Evolutionary conservation across 2,797 vertebrate species (phyloP).

Genomic region (Rhinoraja longicauda): DNA sequence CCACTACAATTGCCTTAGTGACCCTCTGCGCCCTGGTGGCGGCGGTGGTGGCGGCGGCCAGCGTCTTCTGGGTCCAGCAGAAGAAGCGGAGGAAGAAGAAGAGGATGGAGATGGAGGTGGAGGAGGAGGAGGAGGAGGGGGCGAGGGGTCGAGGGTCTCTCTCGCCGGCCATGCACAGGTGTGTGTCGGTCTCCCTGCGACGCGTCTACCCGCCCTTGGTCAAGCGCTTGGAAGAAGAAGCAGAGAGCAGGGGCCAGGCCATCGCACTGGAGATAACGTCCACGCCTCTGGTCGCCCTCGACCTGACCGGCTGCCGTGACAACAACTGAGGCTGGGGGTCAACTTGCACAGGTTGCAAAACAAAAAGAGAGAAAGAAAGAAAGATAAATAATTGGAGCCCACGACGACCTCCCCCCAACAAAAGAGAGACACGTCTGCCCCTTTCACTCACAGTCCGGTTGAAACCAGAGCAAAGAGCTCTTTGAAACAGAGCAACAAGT

Average conservation of each 20-base stretch:
- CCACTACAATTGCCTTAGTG: too few relatives aligned
- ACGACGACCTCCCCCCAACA: not conserved
- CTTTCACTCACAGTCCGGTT: not conserved
- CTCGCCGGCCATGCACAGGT: constrained; percentile 46
- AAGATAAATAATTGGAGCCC: too few relatives aligned
- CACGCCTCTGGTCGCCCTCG: constrained; percentile 46
- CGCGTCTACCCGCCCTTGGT: constrained; percentile 53
- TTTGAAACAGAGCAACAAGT: too few relatives aligned
- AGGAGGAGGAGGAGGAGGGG: constrained; percentile 41
- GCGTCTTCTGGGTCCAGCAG: too few relatives aligned
- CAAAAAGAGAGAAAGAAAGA: too few relatives aligned
- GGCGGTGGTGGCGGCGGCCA: constrained; percentile 61
- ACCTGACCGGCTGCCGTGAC: constrained; percentile 39
- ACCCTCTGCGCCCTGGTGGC: constrained; percentile 62
- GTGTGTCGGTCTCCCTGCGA: constrained; percentile 41
- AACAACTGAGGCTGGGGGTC: constrained; percentile 13
- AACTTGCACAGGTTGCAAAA: too few relatives aligned
- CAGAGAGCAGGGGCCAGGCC: constrained; percentile 46
- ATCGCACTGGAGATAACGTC: constrained; percentile 49
- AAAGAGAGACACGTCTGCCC: not conserved
- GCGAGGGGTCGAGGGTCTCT: constrained; percentile 32
- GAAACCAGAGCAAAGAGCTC: not conserved
- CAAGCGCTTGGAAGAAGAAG: constrained; percentile 53
- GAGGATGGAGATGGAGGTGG: too few relatives aligned
- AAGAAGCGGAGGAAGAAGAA: too few relatives aligned